Evolutionary conservation across 2,797 vertebrate species (phyloP), one percentile per base, ranked within the genome.

Genomic region (Parambassis ranga): DNA sequence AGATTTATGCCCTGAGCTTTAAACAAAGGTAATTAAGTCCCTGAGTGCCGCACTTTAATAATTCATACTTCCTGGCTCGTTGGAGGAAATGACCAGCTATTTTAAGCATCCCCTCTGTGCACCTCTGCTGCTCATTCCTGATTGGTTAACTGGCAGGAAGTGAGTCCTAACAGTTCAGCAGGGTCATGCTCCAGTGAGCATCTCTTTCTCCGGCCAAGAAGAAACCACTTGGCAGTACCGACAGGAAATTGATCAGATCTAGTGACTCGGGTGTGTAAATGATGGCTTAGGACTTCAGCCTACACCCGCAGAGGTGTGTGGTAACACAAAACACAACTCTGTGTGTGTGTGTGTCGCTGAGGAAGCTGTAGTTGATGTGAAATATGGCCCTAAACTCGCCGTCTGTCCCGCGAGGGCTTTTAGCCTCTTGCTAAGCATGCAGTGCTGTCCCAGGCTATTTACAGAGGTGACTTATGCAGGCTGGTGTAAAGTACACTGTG

Each of bases 381-480:
- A 65, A 74, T 68, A 72, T 44, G 43, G 58, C 28, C 30, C 37
- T 61, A 28, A 62, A 64, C 44, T 39, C 41, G 42, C 32, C 5
- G 31, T 31, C 43, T 8, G 23, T 68, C 79, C 47, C 68, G 23
- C 32, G 63, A 77, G 79, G 56, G 60, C 61, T 35, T 72, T 79
- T 50, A 71, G 68, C 52, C 32, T 60, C 71, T 62, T 62, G 81
- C 83, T 75, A 63, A 79, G 57, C 81, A 60, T 50, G 71, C 75
- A 66, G 65, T 31, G n/a, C 63, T 75, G 77, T 80, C 68, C 71
- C 15, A 38, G 56, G 72, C 88, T 86, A 90, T 91, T 90, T 88
- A 39, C 79, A 86, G 87, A 77, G 51, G 75, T 89, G 83, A 85
- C 87, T 87, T 82, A 80, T 80, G 79, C 57, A n/a, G 58, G 61